A percentile compares a stretch with the other conserved stretches of the same genome.
Evolutionary conservation across 1,140 invertebrate genomes (phyloP).

Genomic region (Vanessa atalanta): DNA sequence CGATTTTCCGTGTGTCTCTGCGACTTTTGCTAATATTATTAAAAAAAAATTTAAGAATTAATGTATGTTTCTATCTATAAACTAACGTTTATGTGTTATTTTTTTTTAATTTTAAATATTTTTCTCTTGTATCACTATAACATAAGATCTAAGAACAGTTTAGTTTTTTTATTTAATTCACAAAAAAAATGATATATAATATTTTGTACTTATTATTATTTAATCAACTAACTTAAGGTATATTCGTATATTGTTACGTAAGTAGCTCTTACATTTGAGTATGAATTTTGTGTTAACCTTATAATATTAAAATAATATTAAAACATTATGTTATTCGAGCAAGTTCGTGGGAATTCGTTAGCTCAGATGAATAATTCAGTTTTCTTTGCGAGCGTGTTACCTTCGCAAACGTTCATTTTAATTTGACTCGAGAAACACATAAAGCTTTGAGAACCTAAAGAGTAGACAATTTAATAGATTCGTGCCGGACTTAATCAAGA

Average conservation of each 20-base stretch:
- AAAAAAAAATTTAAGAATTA: too few relatives aligned
- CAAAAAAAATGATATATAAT: too few relatives aligned
- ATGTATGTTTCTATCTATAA: too few relatives aligned
- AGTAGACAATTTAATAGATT: conserved; percentile 40
- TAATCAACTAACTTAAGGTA: too few relatives aligned
- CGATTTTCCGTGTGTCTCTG: neutral
- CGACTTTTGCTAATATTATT: too few relatives aligned
- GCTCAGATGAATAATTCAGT: conserved; percentile 27
- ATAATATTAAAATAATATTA: neutral
- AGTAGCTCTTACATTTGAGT: too few relatives aligned
- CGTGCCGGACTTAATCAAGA: conserved; percentile 42
- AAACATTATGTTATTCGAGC: conserved; percentile 1
- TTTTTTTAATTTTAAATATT: too few relatives aligned
- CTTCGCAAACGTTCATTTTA: conserved; percentile 28
- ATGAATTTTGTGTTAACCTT: neutral
- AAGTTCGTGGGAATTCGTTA: conserved; percentile 31
- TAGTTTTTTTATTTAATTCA: neutral
- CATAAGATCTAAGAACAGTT: neutral
- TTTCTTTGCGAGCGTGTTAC: conserved; percentile 23
- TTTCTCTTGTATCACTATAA: too few relatives aligned
- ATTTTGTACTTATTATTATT: neutral
- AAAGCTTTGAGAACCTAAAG: conserved; percentile 29
- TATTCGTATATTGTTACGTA: too few relatives aligned
- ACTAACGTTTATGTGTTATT: too few relatives aligned
- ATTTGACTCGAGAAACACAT: conserved; percentile 33